Evolutionary conservation across 2,888 invertebrate species (phyloP).

Genomic region (Acleris sparsana): DNA sequence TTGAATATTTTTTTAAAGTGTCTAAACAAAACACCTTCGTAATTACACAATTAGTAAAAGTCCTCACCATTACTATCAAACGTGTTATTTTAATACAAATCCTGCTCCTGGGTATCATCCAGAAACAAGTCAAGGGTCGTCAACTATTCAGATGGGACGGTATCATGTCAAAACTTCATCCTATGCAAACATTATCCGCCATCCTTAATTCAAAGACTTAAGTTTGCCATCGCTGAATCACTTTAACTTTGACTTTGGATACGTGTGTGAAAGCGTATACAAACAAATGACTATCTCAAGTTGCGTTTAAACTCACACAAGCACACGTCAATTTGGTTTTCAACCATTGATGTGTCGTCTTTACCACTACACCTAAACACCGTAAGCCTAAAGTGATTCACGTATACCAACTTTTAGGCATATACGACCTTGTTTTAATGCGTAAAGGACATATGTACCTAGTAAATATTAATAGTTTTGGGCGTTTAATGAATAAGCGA

Average conservation of each 20-base stretch:
- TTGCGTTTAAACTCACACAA: too few relatives aligned
- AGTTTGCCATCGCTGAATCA: neutral
- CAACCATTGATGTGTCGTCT: too few relatives aligned
- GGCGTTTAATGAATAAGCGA: slow-evolving; percentile 36
- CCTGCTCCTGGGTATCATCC: neutral
- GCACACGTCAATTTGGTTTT: too few relatives aligned
- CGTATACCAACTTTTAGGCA: neutral
- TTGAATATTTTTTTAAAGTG: too few relatives aligned
- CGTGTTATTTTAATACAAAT: neutral
- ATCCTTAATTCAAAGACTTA: neutral
- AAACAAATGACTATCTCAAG: too few relatives aligned
- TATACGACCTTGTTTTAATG: slow-evolving; percentile 4
- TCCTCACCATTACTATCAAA: too few relatives aligned
- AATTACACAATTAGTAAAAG: too few relatives aligned
- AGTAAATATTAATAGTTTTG: slow-evolving; percentile 35
- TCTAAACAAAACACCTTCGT: too few relatives aligned
- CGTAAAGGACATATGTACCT: slow-evolving; percentile 9
- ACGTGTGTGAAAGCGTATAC: too few relatives aligned
- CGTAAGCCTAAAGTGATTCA: neutral
- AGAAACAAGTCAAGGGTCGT: slow-evolving; percentile 18
- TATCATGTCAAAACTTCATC: slow-evolving; percentile 34
- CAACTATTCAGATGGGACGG: slow-evolving; percentile 31
- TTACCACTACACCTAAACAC: too few relatives aligned
- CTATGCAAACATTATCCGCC: slow-evolving; percentile 28
- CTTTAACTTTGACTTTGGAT: neutral